Evolutionary conservation across 2,888 invertebrate genomes (phyloP).

Genomic region (Beris morrisii): DNA sequence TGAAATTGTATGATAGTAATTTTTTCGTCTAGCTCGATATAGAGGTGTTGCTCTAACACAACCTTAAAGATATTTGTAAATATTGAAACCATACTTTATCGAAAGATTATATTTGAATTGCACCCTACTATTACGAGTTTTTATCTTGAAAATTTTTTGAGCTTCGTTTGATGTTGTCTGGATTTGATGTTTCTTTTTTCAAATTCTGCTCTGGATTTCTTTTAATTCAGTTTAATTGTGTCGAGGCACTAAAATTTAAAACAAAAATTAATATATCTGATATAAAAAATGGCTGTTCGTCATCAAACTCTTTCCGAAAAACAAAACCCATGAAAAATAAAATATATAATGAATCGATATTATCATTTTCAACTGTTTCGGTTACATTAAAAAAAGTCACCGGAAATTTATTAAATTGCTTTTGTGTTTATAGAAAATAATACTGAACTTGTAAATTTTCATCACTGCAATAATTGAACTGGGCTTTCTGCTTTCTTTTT

Average conservation of each 20-base stretch:
- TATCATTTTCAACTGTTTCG: too few relatives aligned
- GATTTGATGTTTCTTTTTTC: neutral
- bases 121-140: neutral
- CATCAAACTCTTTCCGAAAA: neutral
- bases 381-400: too few relatives aligned
- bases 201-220: neutral
- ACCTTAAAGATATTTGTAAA: constrained; percentile 25
- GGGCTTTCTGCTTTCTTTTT: too few relatives aligned
- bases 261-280: too few relatives aligned
- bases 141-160: neutral
- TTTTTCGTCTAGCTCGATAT: too few relatives aligned
- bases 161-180: neutral
- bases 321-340: too few relatives aligned
- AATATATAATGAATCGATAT: too few relatives aligned
- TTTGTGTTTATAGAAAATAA: too few relatives aligned
- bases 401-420: too few relatives aligned
- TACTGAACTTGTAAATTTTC: too few relatives aligned
- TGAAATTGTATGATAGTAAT: too few relatives aligned
- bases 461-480: too few relatives aligned
- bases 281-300: neutral
- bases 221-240: neutral
- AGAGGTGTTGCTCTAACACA: constrained; percentile 17
- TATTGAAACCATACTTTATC: constrained; percentile 27
- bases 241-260: neutral
- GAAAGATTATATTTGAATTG: constrained; percentile 18